These are phyloP conservation scores for Stenodera caucasica DNA, from an alignment of 2,888 invertebrate genomes.

Conservation along the genomic window DNA sequence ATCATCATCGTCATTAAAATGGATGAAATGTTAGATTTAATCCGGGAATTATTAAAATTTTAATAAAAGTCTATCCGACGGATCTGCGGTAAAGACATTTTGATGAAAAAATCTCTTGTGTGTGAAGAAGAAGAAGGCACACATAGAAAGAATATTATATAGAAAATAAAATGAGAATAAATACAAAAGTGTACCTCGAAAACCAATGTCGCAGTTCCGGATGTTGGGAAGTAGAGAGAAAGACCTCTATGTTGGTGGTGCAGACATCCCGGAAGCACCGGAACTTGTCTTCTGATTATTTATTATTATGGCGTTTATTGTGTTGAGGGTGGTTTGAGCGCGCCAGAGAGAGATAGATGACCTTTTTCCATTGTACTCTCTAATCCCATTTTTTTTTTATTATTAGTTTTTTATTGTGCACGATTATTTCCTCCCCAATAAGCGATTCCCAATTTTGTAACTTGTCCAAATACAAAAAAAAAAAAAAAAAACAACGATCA, in stretches of 20 bases:
- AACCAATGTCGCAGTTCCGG: conserved; percentile 1
- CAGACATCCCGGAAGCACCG: conserved; percentile 48
- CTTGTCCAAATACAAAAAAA: no score
- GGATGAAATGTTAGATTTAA: not conserved
- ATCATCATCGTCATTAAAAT: no score
- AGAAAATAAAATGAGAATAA: not conserved
- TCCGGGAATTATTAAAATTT: not conserved
- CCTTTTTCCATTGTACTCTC: not conserved
- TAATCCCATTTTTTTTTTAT: not conserved
- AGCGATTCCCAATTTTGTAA: not conserved
- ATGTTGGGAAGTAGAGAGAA: not conserved
- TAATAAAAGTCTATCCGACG: not conserved
- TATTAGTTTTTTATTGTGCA: conserved; percentile 4
- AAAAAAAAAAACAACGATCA: no score
- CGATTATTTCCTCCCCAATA: not conserved
- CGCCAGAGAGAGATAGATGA: not conserved
- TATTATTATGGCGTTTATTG: conserved; percentile 50
- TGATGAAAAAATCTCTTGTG: not conserved
- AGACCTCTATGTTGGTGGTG: conserved; percentile 5
- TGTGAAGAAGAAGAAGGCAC: not conserved
- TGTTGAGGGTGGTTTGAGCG: conserved; percentile 12
- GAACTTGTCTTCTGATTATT: conserved; percentile 50
- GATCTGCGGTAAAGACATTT: not conserved
- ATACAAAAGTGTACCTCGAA: no score
- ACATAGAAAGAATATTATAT: no score